Evolutionary conservation across 2,797 vertebrate species (phyloP).

Genomic region (Oreortyx pictus): DNA sequence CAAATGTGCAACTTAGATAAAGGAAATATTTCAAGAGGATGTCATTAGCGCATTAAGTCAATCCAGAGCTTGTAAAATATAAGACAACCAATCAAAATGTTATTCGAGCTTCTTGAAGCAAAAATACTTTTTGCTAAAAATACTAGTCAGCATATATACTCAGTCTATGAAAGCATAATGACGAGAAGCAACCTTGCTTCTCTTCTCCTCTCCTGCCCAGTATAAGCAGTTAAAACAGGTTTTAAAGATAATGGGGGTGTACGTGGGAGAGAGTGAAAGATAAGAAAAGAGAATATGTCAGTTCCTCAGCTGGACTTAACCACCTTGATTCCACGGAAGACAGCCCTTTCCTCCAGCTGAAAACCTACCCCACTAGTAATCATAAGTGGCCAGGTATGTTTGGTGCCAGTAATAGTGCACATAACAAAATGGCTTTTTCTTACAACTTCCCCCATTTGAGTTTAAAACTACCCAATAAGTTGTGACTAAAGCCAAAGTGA

Average conservation of each 20-base stretch:
- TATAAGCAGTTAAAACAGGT: neutral
- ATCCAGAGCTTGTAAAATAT: neutral
- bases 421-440: neutral
- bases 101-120: neutral
- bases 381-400: neutral
- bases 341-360: neutral
- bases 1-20: neutral
- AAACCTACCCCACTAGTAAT: neutral
- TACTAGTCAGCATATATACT: neutral
- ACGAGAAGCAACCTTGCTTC: neutral
- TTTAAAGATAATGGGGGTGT: constrained; percentile 1
- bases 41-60: neutral
- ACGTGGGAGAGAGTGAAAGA: constrained; percentile 36
- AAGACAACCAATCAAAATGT: neutral
- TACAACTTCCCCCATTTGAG: neutral
- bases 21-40: neutral
- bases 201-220: constrained; percentile 3
- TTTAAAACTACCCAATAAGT: neutral
- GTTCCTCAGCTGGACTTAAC: neutral
- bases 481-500: neutral
- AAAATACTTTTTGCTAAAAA: constrained; percentile 22
- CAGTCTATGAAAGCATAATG: neutral
- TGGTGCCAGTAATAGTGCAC: neutral
- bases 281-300: neutral
- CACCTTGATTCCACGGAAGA: accelerated